Base-by-base conservation (phyloP, 2,888 invertebrate genomes). In the Pseudoips prasinana region DNA sequence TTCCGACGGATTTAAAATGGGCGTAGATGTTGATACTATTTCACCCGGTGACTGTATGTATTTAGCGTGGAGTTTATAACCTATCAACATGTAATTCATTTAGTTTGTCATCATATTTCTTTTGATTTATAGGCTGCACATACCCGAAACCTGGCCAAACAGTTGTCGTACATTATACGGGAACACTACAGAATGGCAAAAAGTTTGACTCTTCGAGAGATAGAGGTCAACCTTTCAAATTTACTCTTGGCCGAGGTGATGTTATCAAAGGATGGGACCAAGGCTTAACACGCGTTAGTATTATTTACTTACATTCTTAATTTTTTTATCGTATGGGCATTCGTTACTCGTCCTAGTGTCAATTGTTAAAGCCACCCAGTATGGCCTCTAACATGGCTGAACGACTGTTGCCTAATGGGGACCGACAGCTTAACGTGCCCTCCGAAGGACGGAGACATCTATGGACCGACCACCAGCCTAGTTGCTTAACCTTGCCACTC, bases 221-320 rank as follows among this genome's bases (percentile, higher is more conserved):
- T 73, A 94, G 98, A 58, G 96, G 96, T 10, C 92, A 93, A 59
- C 98, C 98, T 2, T 99, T 99, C 85, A 95, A 96, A 77, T 99
- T 99, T 84, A 94, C 92, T 51, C 92, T 99, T 60, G 99, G 99
- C 28, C 93, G 92, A 73, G 98, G 98, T 14, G 97, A 99, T 82
- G 98, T 99, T n/a, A 99, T 99, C 67, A 95, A 95, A 80, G 98
- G 97, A 11, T 98, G 98, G 98, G 98, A 99, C 75, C 95, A 97
- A 80, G 98, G 98, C 45, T 94, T 98, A 44, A 94, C 96, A 41
- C 94, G 95, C 90, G 94, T 94, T 79, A 74, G 47, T 24, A n/a
- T n/a, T 22, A 2, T 27, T 14, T 14, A 14, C 14, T 5, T n/a
- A n/a, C n/a, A n/a, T n/a, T n/a, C n/a, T n/a, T n/a, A n/a, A n/a